These are phyloP conservation scores for Oxyscelio sp. DNA, from an alignment of 2,888 invertebrate species.

Conservation along the genomic window DNA sequence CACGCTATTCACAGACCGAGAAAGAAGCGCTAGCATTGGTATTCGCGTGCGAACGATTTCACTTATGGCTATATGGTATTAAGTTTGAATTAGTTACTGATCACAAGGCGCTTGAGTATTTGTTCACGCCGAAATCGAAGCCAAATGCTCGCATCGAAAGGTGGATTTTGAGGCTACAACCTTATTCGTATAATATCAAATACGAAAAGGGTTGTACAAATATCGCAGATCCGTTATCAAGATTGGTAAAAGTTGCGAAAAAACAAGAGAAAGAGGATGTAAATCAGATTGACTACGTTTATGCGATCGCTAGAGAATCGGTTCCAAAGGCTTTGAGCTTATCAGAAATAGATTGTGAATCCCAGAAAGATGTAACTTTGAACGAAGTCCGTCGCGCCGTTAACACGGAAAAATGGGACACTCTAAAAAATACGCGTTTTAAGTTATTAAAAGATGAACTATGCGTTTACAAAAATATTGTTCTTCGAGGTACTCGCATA, in stretches of 20 bases:
- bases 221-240: constrained; percentile 35
- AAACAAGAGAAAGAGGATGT: no score
- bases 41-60: no score
- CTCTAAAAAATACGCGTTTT: no score
- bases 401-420: no score
- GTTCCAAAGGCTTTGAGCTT: no score
- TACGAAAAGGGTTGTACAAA: constrained; percentile 41
- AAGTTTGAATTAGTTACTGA: constrained; percentile 82
- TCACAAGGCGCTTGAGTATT: constrained; percentile 82
- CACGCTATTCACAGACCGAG: constrained; percentile 79
- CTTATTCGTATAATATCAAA: constrained; percentile 13
- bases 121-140: constrained; percentile 74
- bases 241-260: no score
- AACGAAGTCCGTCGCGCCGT: no score
- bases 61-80: constrained; percentile 85
- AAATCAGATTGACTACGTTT: no score
- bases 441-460: constrained; percentile 71
- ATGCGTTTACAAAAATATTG: constrained; percentile 54
- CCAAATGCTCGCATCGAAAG: constrained; percentile 72
- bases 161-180: constrained; percentile 80
- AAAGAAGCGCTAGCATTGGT: constrained; percentile 77
- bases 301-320: no score
- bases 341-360: no score
- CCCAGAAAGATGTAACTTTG: no score
- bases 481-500: constrained; percentile 68